These are phyloP conservation scores for Drepana falcataria DNA, from an alignment of 2,888 invertebrate species.

Conservation along the genomic window DNA sequence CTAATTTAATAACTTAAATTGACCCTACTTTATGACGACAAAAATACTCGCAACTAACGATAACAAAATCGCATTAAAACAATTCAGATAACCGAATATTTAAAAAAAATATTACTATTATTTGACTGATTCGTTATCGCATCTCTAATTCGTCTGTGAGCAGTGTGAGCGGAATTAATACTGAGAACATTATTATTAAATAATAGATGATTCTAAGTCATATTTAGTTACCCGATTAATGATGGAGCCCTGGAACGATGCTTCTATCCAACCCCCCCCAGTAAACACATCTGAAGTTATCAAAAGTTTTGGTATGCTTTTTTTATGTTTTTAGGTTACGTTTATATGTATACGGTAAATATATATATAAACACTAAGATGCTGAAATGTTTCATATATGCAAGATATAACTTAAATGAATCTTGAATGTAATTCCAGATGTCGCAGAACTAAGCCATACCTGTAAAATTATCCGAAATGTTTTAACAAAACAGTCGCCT, in stretches of 20 bases:
- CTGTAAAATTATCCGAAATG: slow-evolving; percentile 41
- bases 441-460: slow-evolving; percentile 34
- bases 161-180: too few relatives aligned
- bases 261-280: slow-evolving; percentile 49
- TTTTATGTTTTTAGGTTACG: slow-evolving; percentile 1
- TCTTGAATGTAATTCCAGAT: slow-evolving; percentile 31
- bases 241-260: slow-evolving; percentile 61
- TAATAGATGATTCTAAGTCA: slow-evolving; percentile 4
- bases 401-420: not conserved
- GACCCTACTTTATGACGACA: too few relatives aligned
- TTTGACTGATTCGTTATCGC: too few relatives aligned
- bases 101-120: too few relatives aligned
- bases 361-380: too few relatives aligned
- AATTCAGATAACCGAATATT: too few relatives aligned
- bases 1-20: too few relatives aligned
- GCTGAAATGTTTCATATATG: too few relatives aligned
- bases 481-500: slow-evolving; percentile 63
- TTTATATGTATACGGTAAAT: not conserved
- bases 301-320: slow-evolving; percentile 34
- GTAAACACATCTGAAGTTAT: slow-evolving; percentile 43
- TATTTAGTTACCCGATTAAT: slow-evolving; percentile 22
- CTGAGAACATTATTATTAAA: not conserved
- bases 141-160: too few relatives aligned
- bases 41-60: too few relatives aligned
- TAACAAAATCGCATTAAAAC: too few relatives aligned